Percentiles rank a stretch among this genome's conserved stretches.
These are phyloP conservation scores for Caligus rogercresseyi DNA, from an alignment of 1,140 invertebrate species.

Conservation along the genomic window DNA sequence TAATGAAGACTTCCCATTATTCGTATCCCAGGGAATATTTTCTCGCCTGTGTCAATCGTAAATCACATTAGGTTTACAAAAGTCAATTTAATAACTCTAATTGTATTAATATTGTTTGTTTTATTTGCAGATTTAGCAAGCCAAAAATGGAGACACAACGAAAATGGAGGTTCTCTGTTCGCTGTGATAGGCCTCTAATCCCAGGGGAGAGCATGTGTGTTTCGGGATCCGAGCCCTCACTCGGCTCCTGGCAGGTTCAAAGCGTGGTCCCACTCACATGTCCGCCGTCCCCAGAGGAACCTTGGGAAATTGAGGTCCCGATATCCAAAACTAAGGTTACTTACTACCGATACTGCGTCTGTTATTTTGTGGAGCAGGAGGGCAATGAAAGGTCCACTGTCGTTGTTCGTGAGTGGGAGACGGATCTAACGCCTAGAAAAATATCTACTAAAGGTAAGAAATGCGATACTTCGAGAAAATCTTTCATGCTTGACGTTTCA, in stretches of 20 bases:
- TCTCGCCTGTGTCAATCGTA: no score
- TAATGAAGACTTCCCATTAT: no score
- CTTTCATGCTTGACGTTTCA: no score
- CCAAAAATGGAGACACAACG: no score
- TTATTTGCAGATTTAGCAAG: no score
- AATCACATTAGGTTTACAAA: no score
- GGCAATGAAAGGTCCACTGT: conserved; percentile 26
- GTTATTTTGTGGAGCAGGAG: conserved; percentile 35
- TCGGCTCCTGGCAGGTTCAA: neutral
- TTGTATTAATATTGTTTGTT: no score
- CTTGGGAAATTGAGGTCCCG: neutral
- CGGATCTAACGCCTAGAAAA: conserved; percentile 46
- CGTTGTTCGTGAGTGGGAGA: conserved; percentile 63
- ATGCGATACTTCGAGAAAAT: no score
- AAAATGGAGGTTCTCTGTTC: neutral
- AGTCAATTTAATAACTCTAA: no score
- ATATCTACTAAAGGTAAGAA: conserved; percentile 36
- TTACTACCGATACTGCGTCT: conserved; percentile 58
- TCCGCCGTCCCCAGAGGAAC: neutral
- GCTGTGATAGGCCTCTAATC: neutral
- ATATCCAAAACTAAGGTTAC: neutral
- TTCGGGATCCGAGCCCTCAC: neutral
- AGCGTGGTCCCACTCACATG: neutral
- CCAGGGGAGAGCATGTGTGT: neutral
- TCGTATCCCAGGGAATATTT: no score